These are phyloP conservation scores for Geophilus truncorum DNA, from an alignment of 2,888 invertebrate species.

Conservation along the genomic window DNA sequence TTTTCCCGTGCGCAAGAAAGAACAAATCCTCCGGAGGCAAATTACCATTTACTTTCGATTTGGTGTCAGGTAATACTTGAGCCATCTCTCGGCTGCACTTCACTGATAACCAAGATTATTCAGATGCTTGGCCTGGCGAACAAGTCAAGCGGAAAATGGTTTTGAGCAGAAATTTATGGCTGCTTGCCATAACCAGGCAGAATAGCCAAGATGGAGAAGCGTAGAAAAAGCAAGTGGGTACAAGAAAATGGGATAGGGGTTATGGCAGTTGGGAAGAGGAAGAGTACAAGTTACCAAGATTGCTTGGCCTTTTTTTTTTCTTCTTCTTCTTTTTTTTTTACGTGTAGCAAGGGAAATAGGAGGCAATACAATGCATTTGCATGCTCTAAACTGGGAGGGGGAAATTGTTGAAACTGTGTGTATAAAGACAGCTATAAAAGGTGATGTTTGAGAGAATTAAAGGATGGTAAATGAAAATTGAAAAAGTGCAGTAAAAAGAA, in stretches of 20 bases:
- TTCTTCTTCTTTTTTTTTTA: not conserved
- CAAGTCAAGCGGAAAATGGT: constrained; percentile 18
- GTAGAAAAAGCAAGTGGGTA: not conserved
- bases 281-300: not conserved
- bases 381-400: not conserved
- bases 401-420: not conserved
- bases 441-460: no score
- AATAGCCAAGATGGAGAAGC: not conserved
- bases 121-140: constrained; percentile 13
- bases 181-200: constrained; percentile 11
- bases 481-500: no score
- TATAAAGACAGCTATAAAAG: no score
- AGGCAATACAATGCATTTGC: not conserved
- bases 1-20: not conserved
- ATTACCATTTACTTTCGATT: not conserved
- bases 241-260: not conserved
- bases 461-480: no score
- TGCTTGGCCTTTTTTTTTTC: not conserved
- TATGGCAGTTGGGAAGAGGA: not conserved
- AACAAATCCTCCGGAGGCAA: not conserved
- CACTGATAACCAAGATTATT: constrained; percentile 19
- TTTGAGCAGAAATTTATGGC: constrained; percentile 12
- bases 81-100: not conserved
- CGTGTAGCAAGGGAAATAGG: not conserved
- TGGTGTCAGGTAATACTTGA: constrained; percentile 11